phyloP scores from a whole-genome alignment of 2,888 invertebrate genomes.

The Drosophila nr. perissopoda region DNA sequence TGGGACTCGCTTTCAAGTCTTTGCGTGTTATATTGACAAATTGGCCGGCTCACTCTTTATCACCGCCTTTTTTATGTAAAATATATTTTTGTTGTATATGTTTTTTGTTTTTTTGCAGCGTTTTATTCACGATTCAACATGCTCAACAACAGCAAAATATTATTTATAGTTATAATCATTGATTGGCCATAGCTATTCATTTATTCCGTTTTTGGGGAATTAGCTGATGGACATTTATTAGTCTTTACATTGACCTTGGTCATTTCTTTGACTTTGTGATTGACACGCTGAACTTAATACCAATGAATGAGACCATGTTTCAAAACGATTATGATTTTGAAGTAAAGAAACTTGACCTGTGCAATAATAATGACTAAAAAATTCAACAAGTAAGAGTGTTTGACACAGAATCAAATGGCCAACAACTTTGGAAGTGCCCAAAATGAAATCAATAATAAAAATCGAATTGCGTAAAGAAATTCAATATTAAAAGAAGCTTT shows the following conservation, averaged over 20 bases:
- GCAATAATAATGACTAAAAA: not conserved
- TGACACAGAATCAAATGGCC: not conserved
- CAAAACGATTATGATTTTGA: not conserved
- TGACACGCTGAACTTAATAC: not conserved
- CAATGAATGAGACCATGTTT: slow-evolving; percentile 5
- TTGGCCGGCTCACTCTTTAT: slow-evolving; percentile 55
- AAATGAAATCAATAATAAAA: not conserved
- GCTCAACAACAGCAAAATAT: slow-evolving; percentile 44
- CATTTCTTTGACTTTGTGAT: slow-evolving; percentile 32
- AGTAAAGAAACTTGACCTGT: not conserved
- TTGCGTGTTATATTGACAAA: slow-evolving; percentile 71
- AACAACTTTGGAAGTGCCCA: not conserved
- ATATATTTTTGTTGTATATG: slow-evolving; percentile 10
- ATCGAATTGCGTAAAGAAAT: not conserved
- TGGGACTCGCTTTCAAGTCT: slow-evolving; percentile 15
- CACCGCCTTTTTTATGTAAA: slow-evolving; percentile 63
- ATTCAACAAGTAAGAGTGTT: not conserved
- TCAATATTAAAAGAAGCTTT: not conserved
- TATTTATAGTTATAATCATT: slow-evolving; percentile 34
- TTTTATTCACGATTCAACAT: slow-evolving; percentile 59
- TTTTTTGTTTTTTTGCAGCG: slow-evolving; percentile 19
- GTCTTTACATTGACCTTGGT: slow-evolving; percentile 53
- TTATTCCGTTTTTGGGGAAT: slow-evolving; percentile 2
- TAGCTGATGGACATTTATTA: slow-evolving; percentile 20
- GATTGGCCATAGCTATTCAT: slow-evolving; percentile 1